Evolutionary conservation across 2,888 invertebrate species (phyloP).

Genomic region (Eulithis prunata): DNA sequence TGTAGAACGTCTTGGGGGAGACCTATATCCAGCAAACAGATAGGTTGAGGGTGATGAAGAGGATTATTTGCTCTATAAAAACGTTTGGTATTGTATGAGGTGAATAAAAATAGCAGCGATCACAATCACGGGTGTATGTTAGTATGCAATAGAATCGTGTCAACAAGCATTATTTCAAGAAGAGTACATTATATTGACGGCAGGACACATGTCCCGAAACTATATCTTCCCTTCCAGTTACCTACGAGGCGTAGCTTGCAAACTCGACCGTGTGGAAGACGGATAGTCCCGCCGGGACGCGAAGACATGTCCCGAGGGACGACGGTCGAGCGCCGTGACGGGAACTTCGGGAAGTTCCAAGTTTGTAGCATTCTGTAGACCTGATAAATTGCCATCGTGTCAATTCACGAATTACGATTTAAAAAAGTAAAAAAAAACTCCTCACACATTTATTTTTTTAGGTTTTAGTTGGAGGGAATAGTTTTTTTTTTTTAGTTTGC

Average conservation of each 20-base stretch:
- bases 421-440: background rate
- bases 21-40: too few species aligned
- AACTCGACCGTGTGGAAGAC: constrained; percentile 20
- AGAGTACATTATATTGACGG: background rate
- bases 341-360: constrained; percentile 1
- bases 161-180: background rate
- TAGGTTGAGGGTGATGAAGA: too few species aligned
- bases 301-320: constrained; percentile 27
- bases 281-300: constrained; percentile 36
- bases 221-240: background rate
- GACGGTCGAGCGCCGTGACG: constrained; percentile 7
- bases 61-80: too few species aligned
- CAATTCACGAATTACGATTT: background rate
- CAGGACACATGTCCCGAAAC: background rate
- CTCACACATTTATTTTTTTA: too few species aligned
- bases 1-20: too few species aligned
- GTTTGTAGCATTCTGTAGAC: background rate
- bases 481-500: too few species aligned
- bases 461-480: too few species aligned
- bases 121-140: background rate
- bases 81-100: too few species aligned
- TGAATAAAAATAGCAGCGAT: background rate
- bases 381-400: background rate
- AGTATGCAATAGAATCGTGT: background rate
- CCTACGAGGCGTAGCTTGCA: background rate